These are phyloP conservation scores for Alosa sapidissima DNA, from an alignment of 2,797 vertebrate species.

Conservation along the genomic window DNA sequence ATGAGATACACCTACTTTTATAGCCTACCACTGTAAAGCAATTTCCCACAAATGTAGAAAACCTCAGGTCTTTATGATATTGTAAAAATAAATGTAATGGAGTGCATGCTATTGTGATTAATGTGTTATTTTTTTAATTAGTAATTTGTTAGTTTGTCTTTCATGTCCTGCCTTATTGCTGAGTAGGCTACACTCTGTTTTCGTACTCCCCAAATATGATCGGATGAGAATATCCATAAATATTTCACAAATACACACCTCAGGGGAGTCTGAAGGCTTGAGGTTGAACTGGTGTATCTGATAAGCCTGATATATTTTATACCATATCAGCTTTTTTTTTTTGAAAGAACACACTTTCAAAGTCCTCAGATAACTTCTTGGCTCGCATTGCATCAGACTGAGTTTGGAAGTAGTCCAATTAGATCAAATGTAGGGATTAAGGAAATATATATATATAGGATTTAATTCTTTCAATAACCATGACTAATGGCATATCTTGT, in stretches of 20 bases:
- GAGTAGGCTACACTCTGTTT: not conserved
- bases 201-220: not conserved
- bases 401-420: slow-evolving; percentile 35
- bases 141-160: not conserved
- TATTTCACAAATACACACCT: slow-evolving; percentile 13
- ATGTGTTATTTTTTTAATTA: not conserved
- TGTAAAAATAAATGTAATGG: too few relatives aligned
- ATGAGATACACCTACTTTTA: not conserved
- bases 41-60: too few relatives aligned
- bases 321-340: slow-evolving; percentile 31
- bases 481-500: slow-evolving; percentile 23
- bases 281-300: slow-evolving; percentile 32
- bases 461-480: slow-evolving; percentile 25
- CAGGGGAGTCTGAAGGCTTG: slow-evolving; percentile 29
- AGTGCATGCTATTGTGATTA: not conserved
- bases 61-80: too few relatives aligned
- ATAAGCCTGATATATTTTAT: slow-evolving; percentile 43
- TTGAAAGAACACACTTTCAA: slow-evolving; percentile 33
- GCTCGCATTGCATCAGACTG: slow-evolving; percentile 29
- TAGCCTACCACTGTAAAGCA: not conserved
- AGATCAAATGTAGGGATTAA: slow-evolving; percentile 42
- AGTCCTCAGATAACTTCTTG: slow-evolving; percentile 28
- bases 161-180: not conserved
- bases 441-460: not conserved
- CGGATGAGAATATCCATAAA: slow-evolving; percentile 6